Conservation (phyloP, 1,140 invertebrate species). For the Archegozetes longisetosus region DNA sequence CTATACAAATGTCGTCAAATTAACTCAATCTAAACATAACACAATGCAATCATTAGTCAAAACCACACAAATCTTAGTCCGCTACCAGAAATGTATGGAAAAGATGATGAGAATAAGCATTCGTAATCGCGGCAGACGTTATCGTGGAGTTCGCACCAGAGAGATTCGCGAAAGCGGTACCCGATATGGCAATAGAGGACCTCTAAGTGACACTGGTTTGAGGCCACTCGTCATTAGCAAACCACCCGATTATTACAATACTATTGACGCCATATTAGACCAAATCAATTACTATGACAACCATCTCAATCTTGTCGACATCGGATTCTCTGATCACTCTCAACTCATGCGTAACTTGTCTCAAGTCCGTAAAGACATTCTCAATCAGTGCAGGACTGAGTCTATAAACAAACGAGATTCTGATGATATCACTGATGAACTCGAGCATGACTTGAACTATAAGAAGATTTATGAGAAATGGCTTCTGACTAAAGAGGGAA, state of each 20-base stretch:
- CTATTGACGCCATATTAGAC: conserved; percentile 3
- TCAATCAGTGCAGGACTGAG: background rate
- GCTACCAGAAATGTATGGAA: no score
- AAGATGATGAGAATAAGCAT: no score
- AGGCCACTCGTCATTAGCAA: background rate
- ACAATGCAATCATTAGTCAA: no score
- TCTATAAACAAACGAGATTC: background rate
- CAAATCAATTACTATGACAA: conserved; percentile 14
- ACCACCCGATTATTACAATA: conserved; percentile 7
- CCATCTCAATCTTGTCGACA: background rate
- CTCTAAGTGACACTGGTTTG: no score
- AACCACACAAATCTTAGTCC: no score
- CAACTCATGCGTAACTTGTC: background rate
- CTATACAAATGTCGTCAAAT: no score
- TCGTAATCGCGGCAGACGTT: no score
- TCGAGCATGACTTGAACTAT: background rate
- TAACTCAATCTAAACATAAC: no score
- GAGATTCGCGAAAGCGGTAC: no score
- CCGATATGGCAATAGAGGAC: no score
- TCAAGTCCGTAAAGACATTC: background rate
- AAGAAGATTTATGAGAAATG: conserved; percentile 3
- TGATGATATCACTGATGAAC: background rate
- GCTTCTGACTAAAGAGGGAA: background rate
- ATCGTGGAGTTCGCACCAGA: no score
- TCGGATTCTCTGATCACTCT: conserved; percentile 7